A percentile compares a stretch with the other conserved stretches of the same genome.
Conservation (phyloP, 2,888 invertebrate species). For the Dorcus hopei region DNA sequence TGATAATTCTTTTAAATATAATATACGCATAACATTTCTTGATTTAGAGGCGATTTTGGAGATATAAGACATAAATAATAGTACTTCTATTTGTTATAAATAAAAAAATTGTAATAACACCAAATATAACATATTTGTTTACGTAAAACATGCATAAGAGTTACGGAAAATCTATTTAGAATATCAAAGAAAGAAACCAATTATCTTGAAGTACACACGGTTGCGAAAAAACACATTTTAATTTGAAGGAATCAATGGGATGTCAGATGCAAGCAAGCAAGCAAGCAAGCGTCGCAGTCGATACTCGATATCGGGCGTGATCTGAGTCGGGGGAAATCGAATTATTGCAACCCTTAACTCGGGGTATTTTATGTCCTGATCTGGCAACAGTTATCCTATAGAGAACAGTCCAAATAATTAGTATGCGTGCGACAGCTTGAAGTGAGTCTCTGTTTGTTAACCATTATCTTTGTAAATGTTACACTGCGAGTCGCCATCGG, state of each 20-base stretch:
- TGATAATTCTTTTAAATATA: too few relatives aligned
- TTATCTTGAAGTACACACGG: slow-evolving; percentile 6
- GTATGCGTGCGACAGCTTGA: slow-evolving; percentile 8
- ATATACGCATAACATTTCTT: too few relatives aligned
- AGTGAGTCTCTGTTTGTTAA: slow-evolving; percentile 36
- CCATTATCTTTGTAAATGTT: slow-evolving; percentile 45
- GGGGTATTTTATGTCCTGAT: too few relatives aligned
- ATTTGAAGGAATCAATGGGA: slow-evolving; percentile 5
- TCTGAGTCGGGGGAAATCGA: background rate
- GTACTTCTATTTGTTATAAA: too few relatives aligned
- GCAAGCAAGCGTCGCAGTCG: slow-evolving; percentile 1
- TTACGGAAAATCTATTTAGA: slow-evolving; percentile 3
- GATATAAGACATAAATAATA: too few relatives aligned
- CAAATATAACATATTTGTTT: too few relatives aligned
- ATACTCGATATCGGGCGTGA: slow-evolving; percentile 2
- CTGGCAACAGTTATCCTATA: background rate
- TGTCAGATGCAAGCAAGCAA: slow-evolving; percentile 11
- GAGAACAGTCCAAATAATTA: slow-evolving; percentile 8
- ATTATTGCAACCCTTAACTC: background rate
- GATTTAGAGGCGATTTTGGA: too few relatives aligned
- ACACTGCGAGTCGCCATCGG: slow-evolving; percentile 23
- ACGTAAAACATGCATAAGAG: background rate
- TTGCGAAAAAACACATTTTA: slow-evolving; percentile 8
- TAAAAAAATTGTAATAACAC: too few relatives aligned
- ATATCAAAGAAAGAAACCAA: slow-evolving; percentile 4